Conservation (phyloP, 1,140 invertebrate species). For the Manduca sexta region DNA sequence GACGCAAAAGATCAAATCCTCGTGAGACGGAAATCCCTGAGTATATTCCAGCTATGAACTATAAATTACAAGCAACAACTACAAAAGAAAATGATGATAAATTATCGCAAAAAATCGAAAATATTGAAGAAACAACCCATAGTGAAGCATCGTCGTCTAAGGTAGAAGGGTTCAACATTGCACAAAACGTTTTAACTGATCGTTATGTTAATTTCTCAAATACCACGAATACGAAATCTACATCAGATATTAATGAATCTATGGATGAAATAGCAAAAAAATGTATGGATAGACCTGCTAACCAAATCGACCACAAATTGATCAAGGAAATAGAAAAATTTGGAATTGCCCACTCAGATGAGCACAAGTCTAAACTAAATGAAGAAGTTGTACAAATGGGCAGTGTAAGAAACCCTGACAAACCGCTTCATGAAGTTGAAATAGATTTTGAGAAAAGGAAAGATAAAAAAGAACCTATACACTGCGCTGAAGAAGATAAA, state of each 20-base stretch:
- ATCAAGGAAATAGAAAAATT: slow-evolving; percentile 33
- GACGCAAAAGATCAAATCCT: not conserved
- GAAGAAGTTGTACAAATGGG: slow-evolving; percentile 10
- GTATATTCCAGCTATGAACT: not conserved
- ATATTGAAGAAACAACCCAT: slow-evolving; percentile 31
- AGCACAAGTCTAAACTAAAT: not conserved
- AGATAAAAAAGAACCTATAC: not conserved
- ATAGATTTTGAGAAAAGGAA: slow-evolving; percentile 1
- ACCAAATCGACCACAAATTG: slow-evolving; percentile 31
- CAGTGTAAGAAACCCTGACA: slow-evolving; percentile 2
- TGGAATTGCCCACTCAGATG: slow-evolving; percentile 9
- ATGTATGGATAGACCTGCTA: slow-evolving; percentile 23
- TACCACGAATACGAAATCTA: not conserved
- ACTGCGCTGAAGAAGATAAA: not conserved
- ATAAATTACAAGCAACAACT: slow-evolving; percentile 20
- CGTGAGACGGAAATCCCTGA: not conserved
- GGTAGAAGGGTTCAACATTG: slow-evolving; percentile 25
- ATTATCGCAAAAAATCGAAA: slow-evolving; percentile 37
- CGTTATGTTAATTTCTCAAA: not conserved
- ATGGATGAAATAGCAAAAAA: slow-evolving; percentile 32
- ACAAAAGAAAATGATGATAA: slow-evolving; percentile 25
- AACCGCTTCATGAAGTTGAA: slow-evolving; percentile 3
- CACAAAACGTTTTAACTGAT: slow-evolving; percentile 27
- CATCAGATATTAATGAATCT: not conserved
- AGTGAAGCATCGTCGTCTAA: slow-evolving; percentile 26